Base-by-base conservation (phyloP, 23 tunicate species). In the Aplidium turbinatum region DNA sequence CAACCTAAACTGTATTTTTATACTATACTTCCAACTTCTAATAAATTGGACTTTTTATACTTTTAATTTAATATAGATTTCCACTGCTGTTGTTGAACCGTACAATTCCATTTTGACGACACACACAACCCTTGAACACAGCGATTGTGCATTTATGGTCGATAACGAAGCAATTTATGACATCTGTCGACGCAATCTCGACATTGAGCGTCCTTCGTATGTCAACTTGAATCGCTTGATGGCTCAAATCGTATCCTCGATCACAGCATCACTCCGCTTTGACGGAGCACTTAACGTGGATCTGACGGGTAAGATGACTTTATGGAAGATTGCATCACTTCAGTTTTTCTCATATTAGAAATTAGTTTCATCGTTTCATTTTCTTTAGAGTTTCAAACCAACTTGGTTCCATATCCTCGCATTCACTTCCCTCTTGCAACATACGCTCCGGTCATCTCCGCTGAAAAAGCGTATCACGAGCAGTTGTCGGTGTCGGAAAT, bases 321-420 rank as follows among this genome's bases (percentile, higher is more conserved):
- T n/a, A n/a, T n/a, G n/a, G n/a, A n/a, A n/a, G n/a, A n/a, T n/a
- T n/a, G n/a, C n/a, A n/a, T n/a, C n/a, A n/a, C n/a, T n/a, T n/a
- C n/a, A n/a, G n/a, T n/a, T n/a, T n/a, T n/a, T n/a, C n/a, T n/a
- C n/a, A n/a, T n/a, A n/a, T n/a, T n/a, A n/a, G n/a, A n/a, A n/a
- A n/a, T n/a, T n/a, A n/a, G n/a, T n/a, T n/a, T n/a, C n/a, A n/a
- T n/a, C n/a, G n/a, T n/a, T n/a, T n/a, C n/a, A n/a, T n/a, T n/a
- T n/a, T n/a, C n/a, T n/a, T n/a, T n/a, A n/a, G 95, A 87, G 65
- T 87, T 87, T 51, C 95, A 87, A 60, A 87, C 95, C 71, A 87
- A 87, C 52, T 56, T 87, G 82, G 95, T 87, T n/a, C 95, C 95
- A 0, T 87, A 87, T 63, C 95, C 95, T 0, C 82, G 95, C 11